Conservation (phyloP, 2,797 vertebrate genomes). For the Gadopsis marmoratus region DNA sequence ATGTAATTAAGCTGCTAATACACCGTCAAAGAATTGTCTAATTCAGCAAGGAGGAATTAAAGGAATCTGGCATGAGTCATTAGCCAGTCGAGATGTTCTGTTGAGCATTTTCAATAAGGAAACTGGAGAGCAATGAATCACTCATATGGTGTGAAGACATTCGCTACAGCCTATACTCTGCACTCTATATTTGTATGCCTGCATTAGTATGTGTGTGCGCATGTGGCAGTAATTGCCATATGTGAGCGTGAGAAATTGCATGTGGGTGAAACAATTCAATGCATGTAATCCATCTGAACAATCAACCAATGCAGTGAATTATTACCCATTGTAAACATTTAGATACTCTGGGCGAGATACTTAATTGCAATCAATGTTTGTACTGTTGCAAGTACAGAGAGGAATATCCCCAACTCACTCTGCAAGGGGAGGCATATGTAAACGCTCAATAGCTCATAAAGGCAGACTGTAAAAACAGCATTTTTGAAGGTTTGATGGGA, state of each 20-base stretch:
- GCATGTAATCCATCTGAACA: slow-evolving; percentile 81
- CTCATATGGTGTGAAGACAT: slow-evolving; percentile 72
- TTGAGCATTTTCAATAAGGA: slow-evolving; percentile 83
- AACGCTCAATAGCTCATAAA: slow-evolving; percentile 75
- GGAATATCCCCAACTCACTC: slow-evolving; percentile 67
- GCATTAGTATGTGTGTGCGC: slow-evolving; percentile 54
- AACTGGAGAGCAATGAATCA: slow-evolving; percentile 84
- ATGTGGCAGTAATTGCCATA: slow-evolving; percentile 74
- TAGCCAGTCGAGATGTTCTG: slow-evolving; percentile 88
- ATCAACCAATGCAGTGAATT: slow-evolving; percentile 79
- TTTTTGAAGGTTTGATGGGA: slow-evolving; percentile 67
- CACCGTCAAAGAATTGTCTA: slow-evolving; percentile 89
- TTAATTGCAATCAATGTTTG: slow-evolving; percentile 85
- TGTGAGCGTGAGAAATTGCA: slow-evolving; percentile 73
- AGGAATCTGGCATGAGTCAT: slow-evolving; percentile 89
- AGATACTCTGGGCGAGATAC: slow-evolving; percentile 81
- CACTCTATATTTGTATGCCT: slow-evolving; percentile 71
- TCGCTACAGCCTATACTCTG: slow-evolving; percentile 62
- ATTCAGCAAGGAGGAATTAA: slow-evolving; percentile 90
- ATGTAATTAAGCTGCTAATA: slow-evolving; percentile 90
- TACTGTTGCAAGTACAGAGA: slow-evolving; percentile 72
- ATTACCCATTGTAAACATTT: slow-evolving; percentile 84
- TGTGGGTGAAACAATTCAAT: slow-evolving; percentile 75
- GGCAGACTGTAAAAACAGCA: slow-evolving; percentile 62
- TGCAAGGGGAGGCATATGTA: slow-evolving; percentile 62